phyloP scores from a whole-genome alignment of 2,113 vertebrate genomes.

The Verasper variegatus region DNA sequence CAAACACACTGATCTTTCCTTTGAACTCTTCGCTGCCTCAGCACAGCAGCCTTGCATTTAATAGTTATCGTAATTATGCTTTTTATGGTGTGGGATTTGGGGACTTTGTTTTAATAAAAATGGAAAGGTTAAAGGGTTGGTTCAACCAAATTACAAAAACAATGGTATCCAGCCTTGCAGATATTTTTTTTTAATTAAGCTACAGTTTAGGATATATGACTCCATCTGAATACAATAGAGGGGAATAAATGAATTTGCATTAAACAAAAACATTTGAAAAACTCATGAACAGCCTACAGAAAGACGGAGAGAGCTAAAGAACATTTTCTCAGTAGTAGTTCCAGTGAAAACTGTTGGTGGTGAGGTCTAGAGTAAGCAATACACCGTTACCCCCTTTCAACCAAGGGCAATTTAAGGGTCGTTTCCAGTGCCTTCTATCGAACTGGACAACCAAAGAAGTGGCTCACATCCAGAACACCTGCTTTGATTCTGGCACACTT shows the following conservation, averaged over 20 bases:
- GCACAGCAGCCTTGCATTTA: constrained; percentile 48
- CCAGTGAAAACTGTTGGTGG: neutral
- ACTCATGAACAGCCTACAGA: neutral
- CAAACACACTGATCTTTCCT: constrained; percentile 66
- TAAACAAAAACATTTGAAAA: neutral
- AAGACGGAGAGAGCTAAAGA: neutral
- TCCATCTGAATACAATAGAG: neutral
- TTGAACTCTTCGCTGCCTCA: constrained; percentile 63
- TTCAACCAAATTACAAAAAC: neutral
- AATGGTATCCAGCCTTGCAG: neutral
- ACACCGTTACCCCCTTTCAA: too few species aligned
- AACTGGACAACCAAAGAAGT: too few species aligned
- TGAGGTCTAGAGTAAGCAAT: too few species aligned
- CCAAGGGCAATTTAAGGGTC: too few species aligned
- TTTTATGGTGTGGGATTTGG: constrained; percentile 46
- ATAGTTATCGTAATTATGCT: constrained; percentile 38
- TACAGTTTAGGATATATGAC: neutral
- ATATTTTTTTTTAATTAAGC: neutral
- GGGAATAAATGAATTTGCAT: neutral
- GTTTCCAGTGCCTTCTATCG: too few species aligned
- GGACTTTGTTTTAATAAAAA: constrained; percentile 22
- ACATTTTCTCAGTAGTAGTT: neutral
- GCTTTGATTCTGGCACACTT: too few species aligned
- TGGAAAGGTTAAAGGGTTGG: neutral
- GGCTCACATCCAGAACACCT: too few species aligned